phyloP scores from a whole-genome alignment of 2,113 vertebrate species.

The Strix aluco region DNA sequence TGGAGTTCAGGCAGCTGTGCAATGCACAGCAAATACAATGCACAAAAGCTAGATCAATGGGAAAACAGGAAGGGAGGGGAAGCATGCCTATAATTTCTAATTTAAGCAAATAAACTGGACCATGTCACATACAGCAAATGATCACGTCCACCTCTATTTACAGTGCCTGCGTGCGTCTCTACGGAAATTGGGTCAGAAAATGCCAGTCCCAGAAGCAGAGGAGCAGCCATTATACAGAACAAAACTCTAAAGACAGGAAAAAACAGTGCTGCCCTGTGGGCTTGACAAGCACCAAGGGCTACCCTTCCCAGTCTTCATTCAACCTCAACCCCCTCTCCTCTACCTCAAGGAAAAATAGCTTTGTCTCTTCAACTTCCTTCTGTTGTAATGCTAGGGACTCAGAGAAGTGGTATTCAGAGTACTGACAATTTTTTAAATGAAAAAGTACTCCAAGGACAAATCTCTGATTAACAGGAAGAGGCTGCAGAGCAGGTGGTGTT shows the following conservation, averaged over 20 bases:
- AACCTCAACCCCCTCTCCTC: neutral
- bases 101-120: slow-evolving; percentile 4
- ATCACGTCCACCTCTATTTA: neutral
- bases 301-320: neutral
- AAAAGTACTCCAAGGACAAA: neutral
- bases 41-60: neutral
- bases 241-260: neutral
- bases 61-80: neutral
- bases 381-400: neutral
- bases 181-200: neutral
- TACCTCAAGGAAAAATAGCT: neutral
- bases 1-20: neutral
- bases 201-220: neutral
- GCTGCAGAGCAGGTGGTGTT: neutral
- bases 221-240: neutral
- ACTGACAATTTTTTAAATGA: neutral
- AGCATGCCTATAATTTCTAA: neutral
- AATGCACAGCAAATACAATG: neutral
- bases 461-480: neutral
- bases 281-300: neutral
- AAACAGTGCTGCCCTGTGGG: neutral
- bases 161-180: neutral
- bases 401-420: accelerated
- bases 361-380: neutral
- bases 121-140: neutral